These are phyloP conservation scores for Melanaphis sacchari DNA, from an alignment of 1,140 invertebrate genomes.

Conservation along the genomic window DNA sequence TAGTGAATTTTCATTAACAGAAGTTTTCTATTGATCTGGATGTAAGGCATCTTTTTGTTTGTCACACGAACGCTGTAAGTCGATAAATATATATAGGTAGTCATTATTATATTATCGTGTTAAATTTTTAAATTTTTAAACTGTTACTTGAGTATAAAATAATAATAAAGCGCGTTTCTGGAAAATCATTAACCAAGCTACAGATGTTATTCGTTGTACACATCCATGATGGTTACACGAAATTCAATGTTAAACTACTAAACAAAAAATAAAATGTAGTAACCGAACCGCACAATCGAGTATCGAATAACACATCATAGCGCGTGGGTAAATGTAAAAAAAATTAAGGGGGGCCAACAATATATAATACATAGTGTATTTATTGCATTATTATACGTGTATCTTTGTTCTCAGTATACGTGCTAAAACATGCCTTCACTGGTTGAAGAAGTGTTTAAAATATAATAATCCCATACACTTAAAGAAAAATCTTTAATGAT, in stretches of 20 bases:
- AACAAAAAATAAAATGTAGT: background rate
- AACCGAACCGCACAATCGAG: background rate
- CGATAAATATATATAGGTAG: too few species aligned
- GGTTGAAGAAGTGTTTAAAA: too few species aligned
- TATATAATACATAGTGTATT: background rate
- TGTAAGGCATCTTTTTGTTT: background rate
- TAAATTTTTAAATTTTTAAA: too few species aligned
- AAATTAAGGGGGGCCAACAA: background rate
- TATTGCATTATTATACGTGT: background rate
- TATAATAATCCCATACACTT: too few species aligned
- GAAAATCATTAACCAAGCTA: background rate
- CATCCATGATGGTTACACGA: background rate
- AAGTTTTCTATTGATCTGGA: background rate
- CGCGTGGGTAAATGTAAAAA: background rate
- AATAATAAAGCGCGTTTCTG: background rate
- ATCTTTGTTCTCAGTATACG: background rate
- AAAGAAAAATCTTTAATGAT: too few species aligned
- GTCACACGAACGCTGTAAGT: background rate
- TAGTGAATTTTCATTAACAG: constrained; percentile 34
- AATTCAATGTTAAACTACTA: background rate
- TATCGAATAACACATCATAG: background rate
- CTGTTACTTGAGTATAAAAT: too few species aligned
- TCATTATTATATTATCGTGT: background rate
- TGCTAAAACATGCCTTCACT: background rate
- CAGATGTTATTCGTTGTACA: background rate